These are phyloP conservation scores for Erebia aethiops DNA, from an alignment of 2,888 invertebrate species.

Conservation along the genomic window DNA sequence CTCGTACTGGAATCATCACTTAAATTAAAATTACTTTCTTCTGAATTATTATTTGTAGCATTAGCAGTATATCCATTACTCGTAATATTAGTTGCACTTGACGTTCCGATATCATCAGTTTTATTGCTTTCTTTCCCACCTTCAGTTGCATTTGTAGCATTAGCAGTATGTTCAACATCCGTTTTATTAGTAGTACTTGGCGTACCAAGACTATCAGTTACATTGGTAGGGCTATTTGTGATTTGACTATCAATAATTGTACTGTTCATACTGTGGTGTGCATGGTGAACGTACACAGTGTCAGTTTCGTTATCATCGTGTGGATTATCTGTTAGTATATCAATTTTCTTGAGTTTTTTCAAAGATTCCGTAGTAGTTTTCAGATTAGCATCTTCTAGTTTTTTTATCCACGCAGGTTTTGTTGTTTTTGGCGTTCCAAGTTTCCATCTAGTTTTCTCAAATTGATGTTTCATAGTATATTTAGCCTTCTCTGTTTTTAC, in stretches of 20 bases:
- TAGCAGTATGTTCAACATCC: background rate
- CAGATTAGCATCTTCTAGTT: conserved; percentile 17
- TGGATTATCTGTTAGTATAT: background rate
- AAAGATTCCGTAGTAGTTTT: background rate
- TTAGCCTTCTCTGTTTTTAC: conserved; percentile 51
- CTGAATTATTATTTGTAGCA: too few species aligned
- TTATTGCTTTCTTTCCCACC: conserved; percentile 16
- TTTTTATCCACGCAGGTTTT: conserved; percentile 56
- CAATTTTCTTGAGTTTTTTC: background rate
- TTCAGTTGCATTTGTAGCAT: conserved; percentile 16
- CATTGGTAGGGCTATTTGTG: background rate
- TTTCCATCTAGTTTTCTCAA: conserved; percentile 47
- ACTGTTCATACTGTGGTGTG: background rate
- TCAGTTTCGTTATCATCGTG: background rate
- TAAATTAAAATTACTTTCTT: too few species aligned
- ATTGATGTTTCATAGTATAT: conserved; percentile 27
- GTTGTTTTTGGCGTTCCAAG: conserved; percentile 57
- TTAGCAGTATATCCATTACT: too few species aligned
- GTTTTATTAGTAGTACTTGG: background rate
- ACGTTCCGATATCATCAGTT: background rate
- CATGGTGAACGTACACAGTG: background rate
- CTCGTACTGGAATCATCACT: too few species aligned
- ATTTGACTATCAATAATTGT: background rate
- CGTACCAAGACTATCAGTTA: background rate
- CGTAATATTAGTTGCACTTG: conserved; percentile 5